Conservation (phyloP, 2,113 vertebrate species). For the Apodemus sylvaticus region DNA sequence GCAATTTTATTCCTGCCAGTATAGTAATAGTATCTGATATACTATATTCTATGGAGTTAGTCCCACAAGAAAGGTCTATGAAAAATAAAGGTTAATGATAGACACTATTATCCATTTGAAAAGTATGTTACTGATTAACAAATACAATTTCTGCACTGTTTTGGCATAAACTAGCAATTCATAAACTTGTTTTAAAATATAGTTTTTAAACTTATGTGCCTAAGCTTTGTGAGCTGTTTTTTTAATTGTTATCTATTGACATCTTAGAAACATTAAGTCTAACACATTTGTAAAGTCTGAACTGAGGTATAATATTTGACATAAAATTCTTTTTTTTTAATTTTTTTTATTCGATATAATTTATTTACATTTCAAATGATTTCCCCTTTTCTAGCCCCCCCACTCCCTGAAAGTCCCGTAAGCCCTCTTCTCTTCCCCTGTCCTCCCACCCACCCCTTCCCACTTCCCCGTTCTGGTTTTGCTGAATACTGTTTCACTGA, state of each 20-base stretch:
- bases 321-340: background rate
- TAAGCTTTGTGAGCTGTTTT: background rate
- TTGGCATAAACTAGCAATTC: background rate
- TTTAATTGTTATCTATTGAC: background rate
- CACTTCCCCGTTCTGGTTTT: no score
- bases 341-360: no score
- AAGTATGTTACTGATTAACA: background rate
- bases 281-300: background rate
- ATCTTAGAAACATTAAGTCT: background rate
- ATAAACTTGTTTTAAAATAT: background rate
- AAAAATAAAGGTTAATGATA: background rate
- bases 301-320: background rate
- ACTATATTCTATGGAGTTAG: background rate
- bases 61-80: background rate
- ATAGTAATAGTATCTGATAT: background rate
- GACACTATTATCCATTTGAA: conserved; percentile 15
- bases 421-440: no score
- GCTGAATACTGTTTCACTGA: no score
- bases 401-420: no score
- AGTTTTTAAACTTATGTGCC: background rate
- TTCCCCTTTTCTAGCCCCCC: no score
- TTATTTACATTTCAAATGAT: no score
- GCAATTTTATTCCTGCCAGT: background rate
- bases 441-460: no score
- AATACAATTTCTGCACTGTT: background rate